Conservation (phyloP, 2,888 invertebrate species). For the Apocheima hispidaria region DNA sequence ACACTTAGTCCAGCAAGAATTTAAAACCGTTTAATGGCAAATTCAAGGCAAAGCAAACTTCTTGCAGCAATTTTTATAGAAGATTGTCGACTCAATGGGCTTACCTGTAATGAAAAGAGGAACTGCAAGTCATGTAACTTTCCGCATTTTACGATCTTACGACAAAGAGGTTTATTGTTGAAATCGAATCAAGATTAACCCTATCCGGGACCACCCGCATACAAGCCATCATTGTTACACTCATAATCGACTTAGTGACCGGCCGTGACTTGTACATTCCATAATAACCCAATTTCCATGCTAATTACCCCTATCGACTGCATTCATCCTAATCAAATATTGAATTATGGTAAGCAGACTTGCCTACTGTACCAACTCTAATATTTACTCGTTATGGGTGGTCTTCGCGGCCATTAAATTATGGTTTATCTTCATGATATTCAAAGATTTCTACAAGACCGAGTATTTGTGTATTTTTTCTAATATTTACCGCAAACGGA, state of each 20-base stretch:
- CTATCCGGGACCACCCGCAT: slow-evolving; percentile 75
- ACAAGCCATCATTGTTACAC: slow-evolving; percentile 54
- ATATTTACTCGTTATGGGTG: slow-evolving; percentile 56
- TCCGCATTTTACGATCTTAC: slow-evolving; percentile 42
- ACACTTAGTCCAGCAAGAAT: background rate
- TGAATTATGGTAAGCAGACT: slow-evolving; percentile 34
- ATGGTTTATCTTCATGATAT: slow-evolving; percentile 40
- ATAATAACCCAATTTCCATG: slow-evolving; percentile 48
- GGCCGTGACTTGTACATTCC: slow-evolving; percentile 43
- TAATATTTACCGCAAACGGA: slow-evolving; percentile 37
- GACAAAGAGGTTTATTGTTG: slow-evolving; percentile 56
- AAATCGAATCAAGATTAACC: slow-evolving; percentile 70
- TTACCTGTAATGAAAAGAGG: slow-evolving; percentile 20
- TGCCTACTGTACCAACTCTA: slow-evolving; percentile 35
- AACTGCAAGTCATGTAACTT: slow-evolving; percentile 40
- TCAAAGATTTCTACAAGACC: slow-evolving; percentile 27
- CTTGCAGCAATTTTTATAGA: too few species aligned
- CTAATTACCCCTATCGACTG: slow-evolving; percentile 52
- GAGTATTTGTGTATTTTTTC: slow-evolving; percentile 36
- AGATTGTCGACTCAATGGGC: too few species aligned
- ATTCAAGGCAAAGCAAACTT: background rate
- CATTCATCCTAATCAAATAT: slow-evolving; percentile 54
- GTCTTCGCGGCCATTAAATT: slow-evolving; percentile 50
- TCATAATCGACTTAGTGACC: slow-evolving; percentile 45
- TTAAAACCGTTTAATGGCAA: background rate